Evolutionary conservation across 2,888 invertebrate genomes (phyloP).

Genomic region (Caenorhabditis sp.): DNA sequence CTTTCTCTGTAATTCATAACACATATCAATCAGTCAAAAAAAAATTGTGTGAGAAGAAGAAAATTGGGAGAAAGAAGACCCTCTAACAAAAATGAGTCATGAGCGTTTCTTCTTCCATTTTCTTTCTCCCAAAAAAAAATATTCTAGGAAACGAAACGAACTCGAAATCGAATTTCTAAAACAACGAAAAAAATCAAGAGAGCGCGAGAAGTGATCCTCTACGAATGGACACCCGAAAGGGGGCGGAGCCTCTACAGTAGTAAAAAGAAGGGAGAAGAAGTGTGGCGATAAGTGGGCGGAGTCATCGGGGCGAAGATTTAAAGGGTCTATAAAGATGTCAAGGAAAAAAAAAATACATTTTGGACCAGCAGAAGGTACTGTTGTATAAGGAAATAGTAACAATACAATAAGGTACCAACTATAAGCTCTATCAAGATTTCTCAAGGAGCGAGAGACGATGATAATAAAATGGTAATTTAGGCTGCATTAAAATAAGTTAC

Average conservation of each 20-base stretch:
- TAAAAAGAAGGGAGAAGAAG: neutral
- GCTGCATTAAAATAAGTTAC: no score
- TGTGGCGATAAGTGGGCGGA: neutral
- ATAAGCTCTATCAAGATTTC: no score
- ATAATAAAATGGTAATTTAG: no score
- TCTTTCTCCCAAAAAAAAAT: no score
- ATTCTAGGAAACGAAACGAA: no score
- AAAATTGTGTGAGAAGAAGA: neutral
- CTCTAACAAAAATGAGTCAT: neutral
- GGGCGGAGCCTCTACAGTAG: neutral
- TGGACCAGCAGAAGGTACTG: neutral
- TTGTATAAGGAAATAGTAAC: neutral
- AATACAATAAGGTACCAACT: no score
- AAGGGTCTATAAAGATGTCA: neutral
- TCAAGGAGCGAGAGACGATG: no score
- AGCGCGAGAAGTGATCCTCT: neutral
- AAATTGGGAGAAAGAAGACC: neutral
- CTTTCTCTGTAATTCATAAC: neutral
- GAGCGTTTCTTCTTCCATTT: no score
- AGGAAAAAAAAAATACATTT: no score
- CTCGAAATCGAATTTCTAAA: no score
- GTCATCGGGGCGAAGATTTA: neutral
- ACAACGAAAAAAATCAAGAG: no score
- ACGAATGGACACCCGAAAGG: neutral
- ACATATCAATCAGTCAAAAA: neutral